A percentile compares a stretch with the other conserved stretches of the same genome.
phyloP scores from a whole-genome alignment of 2,797 vertebrate species.

The Falco peregrinus region DNA sequence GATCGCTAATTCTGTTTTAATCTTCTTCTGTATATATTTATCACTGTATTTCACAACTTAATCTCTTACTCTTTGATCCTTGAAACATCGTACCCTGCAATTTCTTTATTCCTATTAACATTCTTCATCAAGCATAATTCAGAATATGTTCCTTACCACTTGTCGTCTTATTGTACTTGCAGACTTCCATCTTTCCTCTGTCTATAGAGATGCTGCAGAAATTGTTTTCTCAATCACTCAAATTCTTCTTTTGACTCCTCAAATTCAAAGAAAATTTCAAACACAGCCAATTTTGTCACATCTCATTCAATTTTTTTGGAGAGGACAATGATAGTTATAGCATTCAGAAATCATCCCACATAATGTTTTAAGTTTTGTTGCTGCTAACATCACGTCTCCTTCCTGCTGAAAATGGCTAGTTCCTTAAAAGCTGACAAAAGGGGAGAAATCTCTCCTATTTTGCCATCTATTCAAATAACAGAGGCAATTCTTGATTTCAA shows the following conservation, averaged over 20 bases:
- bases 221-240: not conserved
- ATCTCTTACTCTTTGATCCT: slow-evolving; percentile 51
- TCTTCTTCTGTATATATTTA: slow-evolving; percentile 29
- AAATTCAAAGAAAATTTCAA: slow-evolving; percentile 38
- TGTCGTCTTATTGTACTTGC: slow-evolving; percentile 31
- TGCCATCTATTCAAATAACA: not conserved
- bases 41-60: slow-evolving; percentile 30
- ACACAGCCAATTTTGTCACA: not conserved
- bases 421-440: not conserved
- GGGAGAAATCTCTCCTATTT: not conserved
- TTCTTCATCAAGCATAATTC: slow-evolving; percentile 30
- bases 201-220: not conserved
- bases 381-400: not conserved
- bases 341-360: not conserved
- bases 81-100: not conserved
- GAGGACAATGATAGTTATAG: not conserved
- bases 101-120: slow-evolving; percentile 36
- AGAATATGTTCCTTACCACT: not conserved
- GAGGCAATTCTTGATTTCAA: not conserved
- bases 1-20: slow-evolving; percentile 26
- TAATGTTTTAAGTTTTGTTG: not conserved
- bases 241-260: not conserved
- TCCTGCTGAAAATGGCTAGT: not conserved
- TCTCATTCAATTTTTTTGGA: not conserved
- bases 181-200: slow-evolving; percentile 24